phyloP scores from a whole-genome alignment of 2,113 vertebrate genomes.

The human (Homo sapiens) region GRCh38 chr2:35496001-35496500 shows the following conservation, averaged over 20 bases:
- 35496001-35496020: not conserved
- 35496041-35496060: not conserved
- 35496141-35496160: not conserved
- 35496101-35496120: not conserved
- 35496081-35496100: not conserved
- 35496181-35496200: not conserved
- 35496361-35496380: not conserved
- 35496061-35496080: not conserved
- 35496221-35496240: not conserved
- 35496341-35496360: not conserved
- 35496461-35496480: not conserved
- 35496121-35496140: not conserved
- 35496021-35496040: not conserved
- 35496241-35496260: not conserved
- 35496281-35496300: not conserved
- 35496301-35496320: not conserved
- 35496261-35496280: not conserved
- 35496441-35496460: not conserved
- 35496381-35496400: not conserved
- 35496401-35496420: not conserved
- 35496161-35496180: not conserved
- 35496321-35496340: not conserved
- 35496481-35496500: not conserved
- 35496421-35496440: not conserved
- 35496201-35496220: not conserved